A percentile compares a stretch with the other conserved stretches of the same genome.
phyloP scores from a whole-genome alignment of 2,797 vertebrate genomes.

The Lerista edwardsae region DNA sequence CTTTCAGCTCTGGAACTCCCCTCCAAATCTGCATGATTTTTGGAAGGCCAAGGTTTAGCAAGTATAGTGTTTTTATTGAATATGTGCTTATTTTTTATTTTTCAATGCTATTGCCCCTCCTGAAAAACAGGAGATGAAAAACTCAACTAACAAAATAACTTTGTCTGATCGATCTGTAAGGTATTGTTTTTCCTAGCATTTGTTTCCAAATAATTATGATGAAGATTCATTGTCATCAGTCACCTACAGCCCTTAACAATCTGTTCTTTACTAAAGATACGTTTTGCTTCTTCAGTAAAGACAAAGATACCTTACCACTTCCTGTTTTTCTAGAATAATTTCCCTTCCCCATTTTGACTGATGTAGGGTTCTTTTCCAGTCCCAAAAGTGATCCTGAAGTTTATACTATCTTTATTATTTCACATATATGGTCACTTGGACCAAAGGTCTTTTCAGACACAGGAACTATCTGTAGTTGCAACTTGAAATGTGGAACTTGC shows the following conservation, averaged over 20 bases:
- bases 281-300: not conserved
- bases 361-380: not conserved
- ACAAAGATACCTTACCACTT: not conserved
- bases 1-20: not conserved
- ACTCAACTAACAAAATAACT: no score
- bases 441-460: not conserved
- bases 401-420: not conserved
- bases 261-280: not conserved
- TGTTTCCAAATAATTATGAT: not conserved
- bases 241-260: not conserved
- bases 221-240: not conserved
- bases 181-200: not conserved
- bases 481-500: not conserved
- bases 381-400: not conserved
- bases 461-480: not conserved
- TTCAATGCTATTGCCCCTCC: not conserved
- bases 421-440: not conserved
- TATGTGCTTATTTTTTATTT: not conserved
- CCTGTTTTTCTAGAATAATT: not conserved
- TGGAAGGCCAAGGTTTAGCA: not conserved
- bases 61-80: not conserved
- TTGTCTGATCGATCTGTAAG: not conserved
- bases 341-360: not conserved
- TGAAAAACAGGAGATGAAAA: no score
- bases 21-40: not conserved